Evolutionary conservation across 2,888 invertebrate genomes (phyloP).

Genomic region (Hirtodrosophila alboralis): DNA sequence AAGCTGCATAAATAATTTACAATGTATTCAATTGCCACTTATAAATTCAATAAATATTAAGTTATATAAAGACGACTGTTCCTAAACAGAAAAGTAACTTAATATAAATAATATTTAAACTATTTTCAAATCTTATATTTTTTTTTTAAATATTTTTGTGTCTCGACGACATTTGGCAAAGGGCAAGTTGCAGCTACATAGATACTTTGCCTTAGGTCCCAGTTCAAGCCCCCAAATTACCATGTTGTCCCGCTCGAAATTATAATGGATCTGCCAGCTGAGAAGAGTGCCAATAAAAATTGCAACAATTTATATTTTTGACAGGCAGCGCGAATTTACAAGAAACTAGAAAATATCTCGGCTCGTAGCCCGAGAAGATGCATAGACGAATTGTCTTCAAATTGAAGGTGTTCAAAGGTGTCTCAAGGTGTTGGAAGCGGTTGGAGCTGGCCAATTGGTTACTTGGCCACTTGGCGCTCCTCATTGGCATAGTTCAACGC

Average conservation of each 20-base stretch:
- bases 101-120: no score
- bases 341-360: slow-evolving; percentile 13
- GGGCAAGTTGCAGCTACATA: slow-evolving; percentile 17
- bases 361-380: slow-evolving; percentile 4
- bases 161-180: slow-evolving; percentile 38
- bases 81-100: neutral
- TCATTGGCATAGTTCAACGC: slow-evolving; percentile 55
- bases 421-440: slow-evolving; percentile 7
- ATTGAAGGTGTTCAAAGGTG: slow-evolving; percentile 5
- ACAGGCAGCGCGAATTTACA: slow-evolving; percentile 67
- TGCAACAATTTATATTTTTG: slow-evolving; percentile 74
- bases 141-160: no score
- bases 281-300: slow-evolving; percentile 59
- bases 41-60: slow-evolving; percentile 24
- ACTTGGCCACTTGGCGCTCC: slow-evolving; percentile 55
- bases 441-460: slow-evolving; percentile 15
- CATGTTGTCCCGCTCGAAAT: slow-evolving; percentile 30
- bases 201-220: slow-evolving; percentile 7
- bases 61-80: no score
- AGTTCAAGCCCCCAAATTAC: slow-evolving; percentile 27
- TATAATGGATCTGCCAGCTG: slow-evolving; percentile 15
- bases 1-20: slow-evolving; percentile 35
- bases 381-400: no score
- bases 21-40: slow-evolving; percentile 24
- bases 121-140: no score